Conservation (phyloP, 2,888 invertebrate genomes). For the Drosophila nr. perissopoda region DNA sequence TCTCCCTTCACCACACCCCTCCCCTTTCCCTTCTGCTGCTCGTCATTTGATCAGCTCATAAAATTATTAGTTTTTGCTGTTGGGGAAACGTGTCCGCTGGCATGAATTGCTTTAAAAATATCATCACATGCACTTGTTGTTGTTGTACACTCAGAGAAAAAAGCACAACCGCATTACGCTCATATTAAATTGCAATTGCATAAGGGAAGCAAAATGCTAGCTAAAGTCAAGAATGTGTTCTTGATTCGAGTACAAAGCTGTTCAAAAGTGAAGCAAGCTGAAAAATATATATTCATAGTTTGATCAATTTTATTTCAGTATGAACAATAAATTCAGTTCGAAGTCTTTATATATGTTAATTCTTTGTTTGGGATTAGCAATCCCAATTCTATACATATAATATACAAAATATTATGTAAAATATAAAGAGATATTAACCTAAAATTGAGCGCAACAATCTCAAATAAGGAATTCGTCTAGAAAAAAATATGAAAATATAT, state of each 20-base stretch:
- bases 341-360: background rate
- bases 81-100: conserved; percentile 52
- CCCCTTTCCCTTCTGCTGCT: background rate
- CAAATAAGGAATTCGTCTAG: background rate
- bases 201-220: background rate
- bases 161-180: too few species aligned
- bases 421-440: background rate
- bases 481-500: background rate
- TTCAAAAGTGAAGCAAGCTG: background rate
- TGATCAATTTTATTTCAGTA: background rate
- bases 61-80: conserved; percentile 65
- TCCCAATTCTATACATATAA: background rate
- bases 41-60: conserved; percentile 74
- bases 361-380: background rate
- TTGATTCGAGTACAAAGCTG: background rate
- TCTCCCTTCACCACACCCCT: conserved; percentile 30
- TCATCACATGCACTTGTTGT: conserved; percentile 50
- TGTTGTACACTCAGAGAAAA: conserved; percentile 6
- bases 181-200: background rate
- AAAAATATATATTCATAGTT: background rate
- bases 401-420: background rate
- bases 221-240: background rate
- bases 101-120: conserved; percentile 67
- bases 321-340: background rate
- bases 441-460: background rate